Conservation (phyloP, 1,140 invertebrate species). For the Pseudomyrmex dendroicus region DNA sequence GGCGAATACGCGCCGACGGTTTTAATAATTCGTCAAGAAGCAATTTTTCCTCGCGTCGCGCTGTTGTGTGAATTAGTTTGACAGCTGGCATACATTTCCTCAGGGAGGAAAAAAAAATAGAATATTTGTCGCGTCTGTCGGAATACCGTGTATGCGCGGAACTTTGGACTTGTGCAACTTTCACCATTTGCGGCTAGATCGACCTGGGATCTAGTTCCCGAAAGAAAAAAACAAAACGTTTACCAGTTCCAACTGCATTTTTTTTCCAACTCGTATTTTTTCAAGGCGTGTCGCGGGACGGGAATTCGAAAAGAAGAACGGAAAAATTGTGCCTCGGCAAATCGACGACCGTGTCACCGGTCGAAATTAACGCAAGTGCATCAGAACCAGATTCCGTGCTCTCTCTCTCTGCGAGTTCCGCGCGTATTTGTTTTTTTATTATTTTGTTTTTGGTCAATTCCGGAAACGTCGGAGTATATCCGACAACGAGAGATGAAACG, state of each 20-base stretch:
- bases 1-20: background rate
- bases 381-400: background rate
- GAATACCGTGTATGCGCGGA: no score
- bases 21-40: background rate
- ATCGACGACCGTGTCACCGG: conserved; percentile 4
- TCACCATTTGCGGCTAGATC: no score
- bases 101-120: no score
- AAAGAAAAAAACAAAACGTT: no score
- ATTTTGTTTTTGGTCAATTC: conserved; percentile 19
- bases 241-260: no score
- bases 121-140: no score
- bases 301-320: background rate
- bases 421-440: background rate
- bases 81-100: no score
- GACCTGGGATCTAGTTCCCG: no score
- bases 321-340: background rate
- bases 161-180: no score
- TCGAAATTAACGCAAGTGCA: conserved; percentile 22
- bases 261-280: no score
- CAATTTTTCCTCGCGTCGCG: background rate
- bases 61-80: no score
- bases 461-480: conserved; percentile 25
- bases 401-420: background rate
- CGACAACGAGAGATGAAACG: background rate
- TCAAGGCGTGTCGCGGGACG: background rate